Evolutionary conservation across 2,113 vertebrate genomes (phyloP).

Genomic region (Siphamia tubifer): DNA sequence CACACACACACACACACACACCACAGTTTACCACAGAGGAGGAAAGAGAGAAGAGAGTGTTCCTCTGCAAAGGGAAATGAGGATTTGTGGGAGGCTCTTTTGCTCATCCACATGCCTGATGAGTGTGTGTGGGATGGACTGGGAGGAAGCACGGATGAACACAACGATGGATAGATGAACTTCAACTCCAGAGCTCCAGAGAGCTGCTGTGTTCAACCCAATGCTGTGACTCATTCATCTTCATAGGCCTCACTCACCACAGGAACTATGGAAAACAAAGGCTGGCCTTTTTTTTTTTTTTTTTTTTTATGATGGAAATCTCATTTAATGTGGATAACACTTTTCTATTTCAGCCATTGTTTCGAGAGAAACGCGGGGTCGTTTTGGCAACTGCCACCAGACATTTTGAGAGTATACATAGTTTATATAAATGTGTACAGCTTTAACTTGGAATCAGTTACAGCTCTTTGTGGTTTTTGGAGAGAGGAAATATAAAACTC

Average conservation of each 20-base stretch:
- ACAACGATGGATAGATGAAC: constrained; percentile 3
- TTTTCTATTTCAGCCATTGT: constrained; percentile 53
- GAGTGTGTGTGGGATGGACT: constrained; percentile 49
- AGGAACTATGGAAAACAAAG: constrained; percentile 69
- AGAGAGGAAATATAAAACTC: constrained; percentile 35
- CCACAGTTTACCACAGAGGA: constrained; percentile 23
- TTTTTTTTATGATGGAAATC: constrained; percentile 60
- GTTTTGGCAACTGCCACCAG: constrained; percentile 11
- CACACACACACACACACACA: no score
- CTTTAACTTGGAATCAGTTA: constrained; percentile 32
- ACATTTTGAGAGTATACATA: constrained; percentile 35
- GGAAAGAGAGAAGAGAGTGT: constrained; percentile 17
- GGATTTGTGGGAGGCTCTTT: constrained; percentile 46
- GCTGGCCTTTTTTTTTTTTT: constrained; percentile 37
- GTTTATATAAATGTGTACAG: constrained; percentile 32
- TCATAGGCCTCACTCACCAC: constrained; percentile 39
- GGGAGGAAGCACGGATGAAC: constrained; percentile 40
- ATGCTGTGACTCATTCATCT: constrained; percentile 51
- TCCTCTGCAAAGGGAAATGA: constrained; percentile 16
- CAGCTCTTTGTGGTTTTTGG: constrained; percentile 28
- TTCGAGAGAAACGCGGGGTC: constrained; percentile 23
- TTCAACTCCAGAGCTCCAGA: constrained; percentile 7
- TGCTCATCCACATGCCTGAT: constrained; percentile 32
- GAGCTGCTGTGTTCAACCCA: constrained; percentile 32
- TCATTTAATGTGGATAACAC: constrained; percentile 51